Evolutionary conservation across 1,140 invertebrate species (phyloP), one percentile per base, ranked within the genome.

Genomic region (Luehdorfia chinensis): DNA sequence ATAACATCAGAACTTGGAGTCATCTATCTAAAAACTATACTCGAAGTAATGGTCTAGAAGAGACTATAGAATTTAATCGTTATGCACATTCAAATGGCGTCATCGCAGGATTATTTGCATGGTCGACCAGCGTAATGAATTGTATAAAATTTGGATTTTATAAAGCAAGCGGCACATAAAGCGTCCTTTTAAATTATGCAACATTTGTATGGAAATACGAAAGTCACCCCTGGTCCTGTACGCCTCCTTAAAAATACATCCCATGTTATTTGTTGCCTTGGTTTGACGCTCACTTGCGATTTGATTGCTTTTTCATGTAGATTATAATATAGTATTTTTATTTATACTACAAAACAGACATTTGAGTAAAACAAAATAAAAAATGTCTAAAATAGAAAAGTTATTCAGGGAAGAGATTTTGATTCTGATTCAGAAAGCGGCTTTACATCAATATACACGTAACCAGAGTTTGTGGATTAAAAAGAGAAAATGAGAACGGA

Each of bases 151-250:
- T 58, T 50, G 53, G 55, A 53, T 62, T 71, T 71, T 66, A 64
- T 64, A 68, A 66, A 63, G 57, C 58, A 54, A 61, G 31, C 53
- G 32, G 57, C 47, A 48, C 66, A 67, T 65, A 51, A 55, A 66
- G 32, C 54, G 59, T 59, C 51, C 55, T 62, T 64, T 66, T 81
- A 85, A 84, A 84, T 84, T 81, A 80, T 84, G 66, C 78, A 83
- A 75, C 78, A 85, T 85, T 85, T 83, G 65, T 79, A 85, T 85
- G 81, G 75, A 73, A 85, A 85, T 85, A 79, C 59, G 53, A 55
- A 52, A 53, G 67, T 59, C 73, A 63, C 62, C 71, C 70, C 57
- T 19, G 51, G 53, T 61, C 53, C 45, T 36, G 25, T 46, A 31
- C 52, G 50, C 32, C 67, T 75, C 47, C 64, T 81, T 84, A 79